Base-by-base conservation (phyloP, 1,140 invertebrate genomes). In the Portunus trituberculatus region DNA sequence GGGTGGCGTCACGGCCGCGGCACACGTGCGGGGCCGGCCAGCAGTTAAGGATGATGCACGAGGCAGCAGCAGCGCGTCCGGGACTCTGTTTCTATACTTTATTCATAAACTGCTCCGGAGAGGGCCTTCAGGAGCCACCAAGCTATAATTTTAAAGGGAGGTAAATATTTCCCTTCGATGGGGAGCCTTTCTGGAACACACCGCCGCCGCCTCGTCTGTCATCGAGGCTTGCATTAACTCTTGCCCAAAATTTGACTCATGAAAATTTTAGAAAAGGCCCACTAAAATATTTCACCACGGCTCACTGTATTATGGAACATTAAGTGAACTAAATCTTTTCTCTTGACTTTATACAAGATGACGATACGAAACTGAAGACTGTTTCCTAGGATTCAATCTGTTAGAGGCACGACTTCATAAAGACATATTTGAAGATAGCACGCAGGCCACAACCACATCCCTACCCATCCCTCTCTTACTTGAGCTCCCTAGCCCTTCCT, bases 91-190 rank as follows among this genome's bases (percentile, higher is more conserved):
- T 76, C 67, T 76, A 76, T 76, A 76, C 67, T 76, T 76, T 76
- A 76, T 76, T 76, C 67, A 76, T 76, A n/a, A n/a, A 76, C 67
- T 76, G 67, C 67, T 20, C 67, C 67, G n/a, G 20, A 12, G 67
- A 76, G 67, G 20, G 67, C 67, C 67, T 76, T 76, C 67, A 76
- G 12, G 67, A 76, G 25, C 67, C 67, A n/a, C 67, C 67, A 76
- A n/a, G 20, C 67, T 76, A 76, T 76, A 76, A 76, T 76, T 76
- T 76, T 76, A 76, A 76, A 76, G n/a, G 67, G 67, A 76, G n/a
- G 67, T 76, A 76, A 76, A 76, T 76, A 76, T 76, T 76, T 76
- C 67, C 67, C 67, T 25, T 76, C 67, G 67, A n/a, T 76, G 67
- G n/a, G 67, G 67, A n/a, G 52, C 52, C 52, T 59, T 59, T 59